Evolutionary conservation across 1,140 invertebrate species (phyloP).

Genomic region (Dermatophagoides farinae): DNA sequence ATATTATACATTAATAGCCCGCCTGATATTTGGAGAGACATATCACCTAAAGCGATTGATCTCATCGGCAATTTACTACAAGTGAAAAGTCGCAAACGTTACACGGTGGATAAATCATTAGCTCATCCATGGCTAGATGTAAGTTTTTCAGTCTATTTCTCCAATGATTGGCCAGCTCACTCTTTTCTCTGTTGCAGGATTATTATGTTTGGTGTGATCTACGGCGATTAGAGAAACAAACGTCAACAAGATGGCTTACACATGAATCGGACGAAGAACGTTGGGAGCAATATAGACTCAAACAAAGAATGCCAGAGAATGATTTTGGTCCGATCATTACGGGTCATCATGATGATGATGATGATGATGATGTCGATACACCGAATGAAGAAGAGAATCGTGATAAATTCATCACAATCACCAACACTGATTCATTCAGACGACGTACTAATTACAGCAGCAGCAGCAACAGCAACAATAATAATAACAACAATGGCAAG

Average conservation of each 20-base stretch:
- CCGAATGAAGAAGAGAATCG: not conserved
- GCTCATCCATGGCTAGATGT: conserved; percentile 82
- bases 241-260: conserved; percentile 68
- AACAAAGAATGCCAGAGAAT: conserved; percentile 21
- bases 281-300: conserved; percentile 43
- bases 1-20: conserved; percentile 33
- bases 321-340: conserved; percentile 2
- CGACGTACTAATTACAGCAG: not conserved
- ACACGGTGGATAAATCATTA: conserved; percentile 87
- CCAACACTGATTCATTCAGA: not conserved
- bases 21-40: conserved; percentile 90
- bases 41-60: conserved; percentile 90
- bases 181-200: conserved; percentile 38
- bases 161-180: not conserved
- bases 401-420: not conserved
- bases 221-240: conserved; percentile 58
- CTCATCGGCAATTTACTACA: conserved; percentile 91
- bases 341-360: not conserved
- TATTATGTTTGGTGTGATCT: conserved; percentile 89
- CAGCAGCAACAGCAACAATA: not conserved
- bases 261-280: conserved; percentile 85
- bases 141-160: conserved; percentile 16
- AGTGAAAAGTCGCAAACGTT: conserved; percentile 92
- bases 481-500: too few species aligned
- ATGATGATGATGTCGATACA: not conserved